These are phyloP conservation scores for Lamellibrachia luymesi DNA, from an alignment of 1,140 invertebrate species.

Conservation along the genomic window DNA sequence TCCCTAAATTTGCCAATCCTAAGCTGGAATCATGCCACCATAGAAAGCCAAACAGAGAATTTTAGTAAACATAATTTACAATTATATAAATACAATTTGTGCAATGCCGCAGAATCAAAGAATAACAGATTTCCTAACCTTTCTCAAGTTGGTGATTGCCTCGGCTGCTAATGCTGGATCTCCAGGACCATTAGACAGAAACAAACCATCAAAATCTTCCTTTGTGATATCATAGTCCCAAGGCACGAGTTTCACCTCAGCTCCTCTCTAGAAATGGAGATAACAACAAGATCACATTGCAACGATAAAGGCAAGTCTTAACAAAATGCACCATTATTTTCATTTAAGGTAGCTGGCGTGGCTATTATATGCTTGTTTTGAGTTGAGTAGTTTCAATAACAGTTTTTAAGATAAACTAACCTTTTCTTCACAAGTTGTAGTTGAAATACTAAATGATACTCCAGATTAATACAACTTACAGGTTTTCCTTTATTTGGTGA, in stretches of 20 bases:
- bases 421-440: too few species aligned
- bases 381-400: too few species aligned
- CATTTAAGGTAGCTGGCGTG: too few species aligned
- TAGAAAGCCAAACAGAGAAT: too few species aligned
- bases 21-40: too few species aligned
- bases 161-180: constrained; percentile 79
- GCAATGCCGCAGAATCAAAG: background rate
- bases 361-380: too few species aligned
- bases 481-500: too few species aligned
- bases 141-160: constrained; percentile 75
- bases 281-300: background rate
- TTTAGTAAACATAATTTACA: too few species aligned
- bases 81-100: background rate
- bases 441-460: too few species aligned
- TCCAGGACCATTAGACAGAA: constrained; percentile 96
- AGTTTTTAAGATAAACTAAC: too few species aligned
- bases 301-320: background rate
- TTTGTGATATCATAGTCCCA: constrained; percentile 76
- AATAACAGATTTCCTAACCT: constrained; percentile 44
- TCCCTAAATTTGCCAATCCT: too few species aligned
- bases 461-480: too few species aligned
- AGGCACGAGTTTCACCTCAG: constrained; percentile 84
- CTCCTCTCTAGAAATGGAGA: constrained; percentile 82
- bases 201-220: constrained; percentile 83
- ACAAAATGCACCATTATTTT: background rate